Conservation (phyloP, 2,797 vertebrate genomes). For the Euthynnus affinis region DNA sequence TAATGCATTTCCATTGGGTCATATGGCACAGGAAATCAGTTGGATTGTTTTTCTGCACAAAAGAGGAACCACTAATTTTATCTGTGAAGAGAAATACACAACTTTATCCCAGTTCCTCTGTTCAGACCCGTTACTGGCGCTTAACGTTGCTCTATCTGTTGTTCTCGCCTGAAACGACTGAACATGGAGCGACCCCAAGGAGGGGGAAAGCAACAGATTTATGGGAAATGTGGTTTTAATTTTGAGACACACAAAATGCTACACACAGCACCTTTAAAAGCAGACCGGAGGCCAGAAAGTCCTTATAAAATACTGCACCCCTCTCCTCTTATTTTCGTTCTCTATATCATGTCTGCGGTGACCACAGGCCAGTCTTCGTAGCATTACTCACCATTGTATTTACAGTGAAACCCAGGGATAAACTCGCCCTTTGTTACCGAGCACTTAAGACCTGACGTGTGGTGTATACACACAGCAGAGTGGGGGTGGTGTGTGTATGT, state of each 20-base stretch:
- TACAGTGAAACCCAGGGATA: constrained; percentile 71
- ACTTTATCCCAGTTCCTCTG: constrained; percentile 21
- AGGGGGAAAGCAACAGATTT: constrained; percentile 4
- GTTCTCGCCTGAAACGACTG: constrained; percentile 2
- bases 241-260: constrained; percentile 18
- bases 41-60: constrained; percentile 1
- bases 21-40: not conserved
- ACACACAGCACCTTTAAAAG: constrained; percentile 31
- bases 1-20: not conserved
- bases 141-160: not conserved
- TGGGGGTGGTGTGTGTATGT: constrained; percentile 41
- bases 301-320: constrained; percentile 3
- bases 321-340: not conserved
- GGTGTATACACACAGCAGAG: constrained; percentile 67
- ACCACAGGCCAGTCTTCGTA: constrained; percentile 53
- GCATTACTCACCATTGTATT: constrained; percentile 78
- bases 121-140: not conserved
- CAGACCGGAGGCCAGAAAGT: constrained; percentile 7
- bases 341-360: constrained; percentile 41
- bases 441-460: constrained; percentile 76
- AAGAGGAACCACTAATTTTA: constrained; percentile 7
- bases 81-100: not conserved
- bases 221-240: constrained; percentile 39
- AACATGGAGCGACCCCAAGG: not conserved
- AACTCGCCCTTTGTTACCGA: constrained; percentile 81